Evolutionary conservation across 2,888 invertebrate species (phyloP).

Genomic region (Agrochola lota): DNA sequence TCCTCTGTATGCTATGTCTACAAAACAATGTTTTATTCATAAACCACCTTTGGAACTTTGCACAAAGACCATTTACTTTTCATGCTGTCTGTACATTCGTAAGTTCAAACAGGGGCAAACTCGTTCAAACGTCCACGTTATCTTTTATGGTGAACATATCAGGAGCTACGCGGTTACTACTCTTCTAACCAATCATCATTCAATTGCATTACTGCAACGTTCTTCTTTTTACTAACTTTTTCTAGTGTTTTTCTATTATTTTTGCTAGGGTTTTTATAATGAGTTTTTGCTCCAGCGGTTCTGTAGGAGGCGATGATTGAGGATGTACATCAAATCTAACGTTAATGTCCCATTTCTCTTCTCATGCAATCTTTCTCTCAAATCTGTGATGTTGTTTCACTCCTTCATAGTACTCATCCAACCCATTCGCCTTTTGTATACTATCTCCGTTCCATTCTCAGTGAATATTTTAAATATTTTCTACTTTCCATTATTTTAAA

Average conservation of each 20-base stretch:
- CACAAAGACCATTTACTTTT: conserved; percentile 19
- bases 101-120: conserved; percentile 35
- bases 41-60: neutral
- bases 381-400: neutral
- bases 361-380: neutral
- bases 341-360: neutral
- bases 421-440: neutral
- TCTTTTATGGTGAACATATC: conserved; percentile 47
- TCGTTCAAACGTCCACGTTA: conserved; percentile 32
- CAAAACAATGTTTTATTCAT: conserved; percentile 20
- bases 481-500: conserved; percentile 27
- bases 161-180: conserved; percentile 9
- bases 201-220: conserved; percentile 8
- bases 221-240: conserved; percentile 22
- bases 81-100: conserved; percentile 27
- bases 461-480: neutral
- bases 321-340: too few relatives aligned
- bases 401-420: neutral
- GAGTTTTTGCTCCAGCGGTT: neutral
- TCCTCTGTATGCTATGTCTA: neutral
- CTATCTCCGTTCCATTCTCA: neutral
- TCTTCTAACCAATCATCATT: conserved; percentile 44
- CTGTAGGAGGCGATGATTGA: neutral
- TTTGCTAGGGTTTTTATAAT: neutral
- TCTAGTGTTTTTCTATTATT: neutral